Percentiles rank a stretch among this genome's conserved stretches.
These are phyloP conservation scores for Megalurothrips usitatus DNA, from an alignment of 2,888 invertebrate genomes.

Conservation along the genomic window DNA sequence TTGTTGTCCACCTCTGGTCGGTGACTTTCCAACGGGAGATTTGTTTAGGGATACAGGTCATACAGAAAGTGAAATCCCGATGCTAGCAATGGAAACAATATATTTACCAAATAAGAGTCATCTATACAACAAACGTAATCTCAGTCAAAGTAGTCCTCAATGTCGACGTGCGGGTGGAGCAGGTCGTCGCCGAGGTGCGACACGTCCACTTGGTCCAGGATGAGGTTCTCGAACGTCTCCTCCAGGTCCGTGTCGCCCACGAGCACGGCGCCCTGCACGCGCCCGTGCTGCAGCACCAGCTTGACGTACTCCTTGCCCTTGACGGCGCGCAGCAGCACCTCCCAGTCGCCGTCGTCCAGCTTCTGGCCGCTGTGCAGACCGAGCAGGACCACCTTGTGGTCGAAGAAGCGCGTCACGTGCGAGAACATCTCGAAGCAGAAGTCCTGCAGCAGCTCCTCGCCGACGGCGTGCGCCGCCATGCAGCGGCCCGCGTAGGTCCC, in stretches of 20 bases:
- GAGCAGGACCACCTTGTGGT: constrained; percentile 84
- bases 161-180: constrained; percentile 91
- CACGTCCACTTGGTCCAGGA: constrained; percentile 89
- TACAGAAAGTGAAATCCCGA: too few species aligned
- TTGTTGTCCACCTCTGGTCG: too few species aligned
- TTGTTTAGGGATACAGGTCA: too few species aligned
- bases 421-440: constrained; percentile 97
- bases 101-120: too few species aligned
- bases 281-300: constrained; percentile 76
- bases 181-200: constrained; percentile 85
- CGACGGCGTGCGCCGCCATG: constrained; percentile 64
- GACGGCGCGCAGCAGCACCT: constrained; percentile 79
- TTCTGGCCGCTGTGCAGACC: constrained; percentile 93
- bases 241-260: constrained; percentile 97
- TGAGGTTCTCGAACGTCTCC: constrained; percentile 97
- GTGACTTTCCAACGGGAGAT: too few species aligned
- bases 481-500: constrained; percentile 88
- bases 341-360: constrained; percentile 67
- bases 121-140: background rate
- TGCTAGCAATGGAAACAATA: too few species aligned
- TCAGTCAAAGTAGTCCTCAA: constrained; percentile 98
- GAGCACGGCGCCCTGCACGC: constrained; percentile 86
- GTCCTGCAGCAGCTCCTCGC: constrained; percentile 71
- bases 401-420: constrained; percentile 93
- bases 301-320: constrained; percentile 79